phyloP scores from a whole-genome alignment of 2,113 vertebrate species.

The Brienomyrus longianalis region DNA sequence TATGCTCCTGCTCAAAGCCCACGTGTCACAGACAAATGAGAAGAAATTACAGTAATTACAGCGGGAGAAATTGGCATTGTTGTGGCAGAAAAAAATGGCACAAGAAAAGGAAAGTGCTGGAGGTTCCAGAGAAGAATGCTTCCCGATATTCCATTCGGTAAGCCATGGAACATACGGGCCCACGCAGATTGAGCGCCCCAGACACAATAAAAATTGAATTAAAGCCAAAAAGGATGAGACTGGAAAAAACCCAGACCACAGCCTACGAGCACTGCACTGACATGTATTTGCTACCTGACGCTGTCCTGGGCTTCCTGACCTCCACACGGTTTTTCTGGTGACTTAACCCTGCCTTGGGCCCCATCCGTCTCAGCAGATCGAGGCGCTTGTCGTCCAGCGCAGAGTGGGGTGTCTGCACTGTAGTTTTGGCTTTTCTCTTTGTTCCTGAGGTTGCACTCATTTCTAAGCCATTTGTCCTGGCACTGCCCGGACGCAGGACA shows the following conservation, averaged over 20 bases:
- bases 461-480: not conserved
- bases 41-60: not conserved
- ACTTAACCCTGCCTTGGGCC: not conserved
- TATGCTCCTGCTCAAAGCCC: not conserved
- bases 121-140: not conserved
- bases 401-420: not conserved
- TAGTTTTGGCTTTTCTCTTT: not conserved
- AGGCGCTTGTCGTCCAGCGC: not conserved
- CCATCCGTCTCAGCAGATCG: not conserved
- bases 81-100: not conserved
- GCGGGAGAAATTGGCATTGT: not conserved
- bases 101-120: not conserved
- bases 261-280: not conserved
- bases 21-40: not conserved
- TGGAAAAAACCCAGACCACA: not conserved
- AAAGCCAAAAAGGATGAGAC: not conserved
- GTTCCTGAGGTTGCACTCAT: not conserved
- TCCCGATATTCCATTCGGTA: not conserved
- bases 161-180: not conserved
- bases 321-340: not conserved
- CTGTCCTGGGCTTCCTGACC: not conserved
- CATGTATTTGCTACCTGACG: not conserved
- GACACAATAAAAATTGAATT: not conserved
- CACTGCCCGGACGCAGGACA: not conserved
- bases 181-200: not conserved